Conservation (phyloP, 1,140 invertebrate species). For the Himalopsyche phryganea region DNA sequence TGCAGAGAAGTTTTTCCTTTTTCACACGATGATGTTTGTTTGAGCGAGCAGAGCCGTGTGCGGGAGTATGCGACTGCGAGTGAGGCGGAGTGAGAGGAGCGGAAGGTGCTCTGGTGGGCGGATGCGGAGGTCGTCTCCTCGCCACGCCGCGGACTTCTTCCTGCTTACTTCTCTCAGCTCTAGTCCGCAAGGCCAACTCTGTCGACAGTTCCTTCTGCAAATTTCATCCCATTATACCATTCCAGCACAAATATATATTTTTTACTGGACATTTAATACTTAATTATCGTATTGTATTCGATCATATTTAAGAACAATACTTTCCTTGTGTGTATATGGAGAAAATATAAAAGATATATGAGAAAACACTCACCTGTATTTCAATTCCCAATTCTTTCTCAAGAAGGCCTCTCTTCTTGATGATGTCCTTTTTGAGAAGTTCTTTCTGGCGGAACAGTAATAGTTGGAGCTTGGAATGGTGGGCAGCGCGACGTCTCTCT, state of each 20-base stretch:
- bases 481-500: conserved; percentile 43
- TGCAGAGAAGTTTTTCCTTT: conserved; percentile 85
- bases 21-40: conserved; percentile 48
- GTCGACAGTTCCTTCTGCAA: conserved; percentile 67
- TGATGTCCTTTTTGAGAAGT: conserved; percentile 88
- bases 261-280: neutral
- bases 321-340: neutral
- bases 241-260: no score
- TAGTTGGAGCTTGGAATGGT: conserved; percentile 59
- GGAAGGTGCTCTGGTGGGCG: conserved; percentile 37
- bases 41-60: neutral
- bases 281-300: no score
- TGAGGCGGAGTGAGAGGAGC: conserved; percentile 15
- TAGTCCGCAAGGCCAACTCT: conserved; percentile 63
- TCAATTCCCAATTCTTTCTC: conserved; percentile 90
- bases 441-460: conserved; percentile 83
- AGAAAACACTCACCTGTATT: conserved; percentile 65
- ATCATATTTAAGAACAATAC: no score
- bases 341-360: neutral
- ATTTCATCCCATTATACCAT: no score
- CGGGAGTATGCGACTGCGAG: neutral
- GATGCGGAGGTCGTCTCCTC: conserved; percentile 28
- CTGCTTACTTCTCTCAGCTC: conserved; percentile 65
- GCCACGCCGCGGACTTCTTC: conserved; percentile 61
- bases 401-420: conserved; percentile 82